Conservation (phyloP, 2,797 vertebrate species). For the Sebastes trivittatus region DNA sequence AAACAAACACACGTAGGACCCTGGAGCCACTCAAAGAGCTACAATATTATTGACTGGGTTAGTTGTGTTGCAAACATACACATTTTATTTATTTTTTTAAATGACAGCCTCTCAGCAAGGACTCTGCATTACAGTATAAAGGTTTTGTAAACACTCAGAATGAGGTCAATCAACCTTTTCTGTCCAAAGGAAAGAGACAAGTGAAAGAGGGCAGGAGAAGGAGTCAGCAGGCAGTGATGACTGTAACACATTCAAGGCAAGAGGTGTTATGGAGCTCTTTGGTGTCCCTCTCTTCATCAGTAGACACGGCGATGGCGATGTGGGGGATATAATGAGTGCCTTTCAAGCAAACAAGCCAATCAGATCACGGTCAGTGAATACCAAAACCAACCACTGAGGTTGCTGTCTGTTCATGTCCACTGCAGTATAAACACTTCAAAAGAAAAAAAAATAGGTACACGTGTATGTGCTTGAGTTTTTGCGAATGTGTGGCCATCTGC, state of each 20-base stretch:
- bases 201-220: background rate
- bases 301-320: slow-evolving; percentile 1
- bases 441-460: background rate
- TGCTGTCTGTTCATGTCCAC: slow-evolving; percentile 15
- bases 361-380: slow-evolving; percentile 22
- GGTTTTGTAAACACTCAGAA: slow-evolving; percentile 6
- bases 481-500: slow-evolving; percentile 27
- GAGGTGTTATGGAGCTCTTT: slow-evolving; percentile 17
- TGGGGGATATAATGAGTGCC: slow-evolving; percentile 30
- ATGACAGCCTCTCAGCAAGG: background rate
- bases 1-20: background rate
- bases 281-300: slow-evolving; percentile 13
- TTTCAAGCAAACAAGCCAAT: slow-evolving; percentile 43
- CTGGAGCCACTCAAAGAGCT: background rate
- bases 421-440: slow-evolving; percentile 9
- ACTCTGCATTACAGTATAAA: background rate
- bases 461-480: background rate
- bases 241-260: slow-evolving; percentile 14
- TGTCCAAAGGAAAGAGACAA: background rate
- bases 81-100: background rate
- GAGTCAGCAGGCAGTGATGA: slow-evolving; percentile 1
- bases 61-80: background rate
- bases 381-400: slow-evolving; percentile 3
- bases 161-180: slow-evolving; percentile 32
- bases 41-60: slow-evolving; percentile 10